Conservation (phyloP, 2,888 invertebrate species). For the Ptychoptera albimana region DNA sequence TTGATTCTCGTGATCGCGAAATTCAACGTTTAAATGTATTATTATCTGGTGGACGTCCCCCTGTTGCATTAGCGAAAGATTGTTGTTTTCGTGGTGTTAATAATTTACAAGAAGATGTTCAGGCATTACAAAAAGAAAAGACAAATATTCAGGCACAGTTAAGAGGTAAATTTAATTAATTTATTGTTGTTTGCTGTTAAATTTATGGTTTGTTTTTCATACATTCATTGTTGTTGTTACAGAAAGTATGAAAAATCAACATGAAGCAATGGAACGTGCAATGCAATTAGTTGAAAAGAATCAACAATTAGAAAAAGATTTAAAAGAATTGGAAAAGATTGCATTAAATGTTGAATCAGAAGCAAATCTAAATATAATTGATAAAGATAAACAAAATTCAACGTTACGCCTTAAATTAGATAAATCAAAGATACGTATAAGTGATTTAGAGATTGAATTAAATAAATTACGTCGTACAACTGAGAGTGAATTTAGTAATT, state of each 20-base stretch:
- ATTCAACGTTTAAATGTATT: constrained; percentile 49
- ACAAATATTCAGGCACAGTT: constrained; percentile 16
- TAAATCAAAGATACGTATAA: constrained; percentile 30
- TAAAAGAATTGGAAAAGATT: constrained; percentile 55
- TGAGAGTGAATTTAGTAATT: constrained; percentile 32
- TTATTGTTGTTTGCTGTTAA: too few species aligned
- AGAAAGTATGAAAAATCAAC: constrained; percentile 48
- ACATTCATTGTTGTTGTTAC: constrained; percentile 9
- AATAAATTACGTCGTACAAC: constrained; percentile 26
- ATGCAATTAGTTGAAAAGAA: constrained; percentile 58
- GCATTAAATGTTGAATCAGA: constrained; percentile 62
- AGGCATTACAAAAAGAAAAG: constrained; percentile 43
- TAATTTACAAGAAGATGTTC: constrained; percentile 39
- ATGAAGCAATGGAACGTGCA: constrained; percentile 67
- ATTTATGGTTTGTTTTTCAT: too few species aligned
- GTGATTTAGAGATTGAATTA: constrained; percentile 33
- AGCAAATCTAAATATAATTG: constrained; percentile 50
- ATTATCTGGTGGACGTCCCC: constrained; percentile 54
- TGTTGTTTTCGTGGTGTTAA: constrained; percentile 43
- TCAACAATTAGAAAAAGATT: constrained; percentile 48
- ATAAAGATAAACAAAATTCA: constrained; percentile 32
- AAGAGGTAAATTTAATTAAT: neutral
- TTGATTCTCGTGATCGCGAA: constrained; percentile 42
- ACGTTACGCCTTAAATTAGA: constrained; percentile 34
- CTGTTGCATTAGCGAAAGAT: constrained; percentile 44